Evolutionary conservation across 1,140 invertebrate genomes (phyloP), one percentile per base, ranked within the genome.

Genomic region (Drosophila mojavensis): DNA sequence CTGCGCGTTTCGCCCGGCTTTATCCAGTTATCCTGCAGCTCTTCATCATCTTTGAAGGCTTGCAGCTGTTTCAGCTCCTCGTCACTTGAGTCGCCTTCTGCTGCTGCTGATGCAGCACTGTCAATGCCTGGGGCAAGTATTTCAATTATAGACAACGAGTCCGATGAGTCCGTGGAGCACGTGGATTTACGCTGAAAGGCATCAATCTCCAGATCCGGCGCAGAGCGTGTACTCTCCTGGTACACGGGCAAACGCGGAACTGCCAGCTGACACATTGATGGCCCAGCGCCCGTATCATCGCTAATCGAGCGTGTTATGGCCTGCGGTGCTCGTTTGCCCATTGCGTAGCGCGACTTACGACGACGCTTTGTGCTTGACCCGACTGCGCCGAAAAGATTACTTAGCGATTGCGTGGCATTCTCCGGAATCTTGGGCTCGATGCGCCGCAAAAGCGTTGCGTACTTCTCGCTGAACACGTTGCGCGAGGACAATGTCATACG

Each of bases 401-500:
- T 89, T 33, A 89, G 33, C 7, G 84, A 89, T 33, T 89, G 84
- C 4, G 84, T 89, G 15, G 78, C 78, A 63, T 90, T 84, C 55
- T 89, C 84, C 10, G 84, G 84, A 55, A 89, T 89, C 15, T 79
- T 84, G 0, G 84, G 84, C n/a, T 89, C 84, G 4, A 89, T 79
- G 1, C 84, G 85, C 6, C 79, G 94, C 13, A 93, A 93, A 26
- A 94, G 71, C 10, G 89, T 92, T 53, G 90, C 91, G 90, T 93
- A 93, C 79, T 93, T 94, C 75, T 94, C 93, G 55, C 92, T 88
- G 1, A 95, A 89, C 7, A 94, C 92, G 62, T 92, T 94, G 39
- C 94, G 94, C 3, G 94, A 94, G 5, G 94, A 92, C 64, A 93
- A 91, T 59, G 93, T 94, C 0, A 95, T 85, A 41, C 94, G 94